Conservation (phyloP, 2,113 vertebrate species). For the Rhagologus leucostigma region DNA sequence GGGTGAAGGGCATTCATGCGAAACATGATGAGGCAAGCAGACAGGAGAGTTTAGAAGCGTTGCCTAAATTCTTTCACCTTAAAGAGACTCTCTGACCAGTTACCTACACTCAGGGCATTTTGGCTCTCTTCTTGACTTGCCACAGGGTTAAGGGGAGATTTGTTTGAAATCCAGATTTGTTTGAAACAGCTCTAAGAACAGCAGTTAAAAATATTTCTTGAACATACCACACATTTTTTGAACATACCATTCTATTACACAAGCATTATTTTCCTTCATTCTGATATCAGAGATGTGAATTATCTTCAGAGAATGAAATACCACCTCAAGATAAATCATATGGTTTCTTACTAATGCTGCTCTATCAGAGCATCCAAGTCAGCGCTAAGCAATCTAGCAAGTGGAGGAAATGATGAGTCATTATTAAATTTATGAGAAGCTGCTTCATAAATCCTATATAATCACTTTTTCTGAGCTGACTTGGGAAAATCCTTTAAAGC, state of each 20-base stretch:
- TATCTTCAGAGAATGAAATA: constrained; percentile 13
- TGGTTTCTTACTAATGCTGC: background rate
- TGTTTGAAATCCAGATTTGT: background rate
- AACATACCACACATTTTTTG: background rate
- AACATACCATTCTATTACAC: background rate
- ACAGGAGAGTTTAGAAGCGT: background rate
- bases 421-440: constrained; percentile 55
- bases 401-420: constrained; percentile 29
- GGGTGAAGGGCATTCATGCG: background rate
- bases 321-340: background rate
- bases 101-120: background rate
- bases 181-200: background rate
- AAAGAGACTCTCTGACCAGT: background rate
- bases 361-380: constrained; percentile 12
- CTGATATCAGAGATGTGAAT: background rate
- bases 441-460: constrained; percentile 53
- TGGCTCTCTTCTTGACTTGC: background rate
- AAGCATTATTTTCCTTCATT: constrained; percentile 32
- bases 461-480: constrained; percentile 60
- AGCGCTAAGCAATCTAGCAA: constrained; percentile 35
- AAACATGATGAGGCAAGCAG: background rate
- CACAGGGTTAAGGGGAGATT: background rate
- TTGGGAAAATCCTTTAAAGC: constrained; percentile 58
- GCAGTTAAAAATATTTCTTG: background rate
- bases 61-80: background rate